Conservation (phyloP, 2,888 invertebrate genomes). For the Hydroisotoma schaefferi region DNA sequence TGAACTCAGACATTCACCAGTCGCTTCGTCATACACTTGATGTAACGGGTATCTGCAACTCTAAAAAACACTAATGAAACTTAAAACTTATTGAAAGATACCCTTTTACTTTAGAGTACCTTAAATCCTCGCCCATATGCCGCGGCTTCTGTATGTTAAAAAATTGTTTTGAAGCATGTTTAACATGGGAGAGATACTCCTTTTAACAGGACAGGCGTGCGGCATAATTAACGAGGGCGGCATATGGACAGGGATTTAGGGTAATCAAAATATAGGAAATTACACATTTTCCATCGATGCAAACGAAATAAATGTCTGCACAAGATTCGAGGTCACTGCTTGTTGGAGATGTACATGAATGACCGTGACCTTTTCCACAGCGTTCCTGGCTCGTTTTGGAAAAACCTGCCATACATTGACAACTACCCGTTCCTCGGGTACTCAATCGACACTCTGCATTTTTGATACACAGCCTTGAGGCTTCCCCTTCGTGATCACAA, state of each 20-base stretch:
- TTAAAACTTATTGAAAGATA: no score
- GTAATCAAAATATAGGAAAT: no score
- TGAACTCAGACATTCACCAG: conserved; percentile 37
- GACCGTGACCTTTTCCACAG: conserved; percentile 29
- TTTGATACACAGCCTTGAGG: conserved; percentile 35
- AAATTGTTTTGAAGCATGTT: no score
- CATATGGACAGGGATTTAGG: no score
- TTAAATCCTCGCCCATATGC: no score
- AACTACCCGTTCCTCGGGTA: conserved; percentile 17
- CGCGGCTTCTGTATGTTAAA: no score
- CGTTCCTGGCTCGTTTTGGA: conserved; percentile 24
- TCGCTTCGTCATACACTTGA: conserved; percentile 38
- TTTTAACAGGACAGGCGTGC: no score
- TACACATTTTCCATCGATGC: conserved; percentile 39
- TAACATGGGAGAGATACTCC: no score
- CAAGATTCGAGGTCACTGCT: conserved; percentile 6
- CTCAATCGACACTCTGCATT: conserved; percentile 30
- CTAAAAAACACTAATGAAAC: no score
- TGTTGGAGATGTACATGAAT: conserved; percentile 17
- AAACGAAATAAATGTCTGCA: conserved; percentile 36
- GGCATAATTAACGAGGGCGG: no score
- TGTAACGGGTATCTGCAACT: conserved; percentile 39
- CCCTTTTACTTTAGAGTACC: no score
- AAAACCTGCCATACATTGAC: conserved; percentile 35
- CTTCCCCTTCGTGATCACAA: conserved; percentile 20